Evolutionary conservation across 1,140 invertebrate genomes (phyloP).

Genomic region (Pantala flavescens): DNA sequence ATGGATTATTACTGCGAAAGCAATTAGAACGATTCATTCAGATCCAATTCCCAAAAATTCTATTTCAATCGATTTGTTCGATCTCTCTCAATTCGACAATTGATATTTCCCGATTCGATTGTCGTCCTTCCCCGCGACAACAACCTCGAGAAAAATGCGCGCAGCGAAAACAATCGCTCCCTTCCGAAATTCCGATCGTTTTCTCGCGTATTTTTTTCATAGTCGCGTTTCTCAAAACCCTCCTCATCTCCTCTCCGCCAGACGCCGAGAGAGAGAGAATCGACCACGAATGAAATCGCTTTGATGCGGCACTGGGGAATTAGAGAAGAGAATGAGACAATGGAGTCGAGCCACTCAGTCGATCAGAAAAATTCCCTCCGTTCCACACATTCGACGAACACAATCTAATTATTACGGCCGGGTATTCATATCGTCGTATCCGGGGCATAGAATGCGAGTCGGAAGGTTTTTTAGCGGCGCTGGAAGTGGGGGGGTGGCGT

Average conservation of each 20-base stretch:
- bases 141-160: background rate
- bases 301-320: background rate
- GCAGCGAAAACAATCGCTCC: background rate
- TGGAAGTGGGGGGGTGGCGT: slow-evolving; percentile 16
- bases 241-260: background rate
- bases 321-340: background rate
- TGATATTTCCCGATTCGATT: no score
- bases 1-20: no score
- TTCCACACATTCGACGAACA: background rate
- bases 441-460: background rate
- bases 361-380: slow-evolving; percentile 1
- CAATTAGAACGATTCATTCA: no score
- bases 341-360: background rate
- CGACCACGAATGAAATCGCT: slow-evolving; percentile 4
- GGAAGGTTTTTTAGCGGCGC: no score
- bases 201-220: no score
- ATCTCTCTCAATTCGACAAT: no score
- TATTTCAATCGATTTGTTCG: no score
- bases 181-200: background rate
- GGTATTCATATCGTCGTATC: background rate
- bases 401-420: background rate
- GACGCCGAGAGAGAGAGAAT: background rate
- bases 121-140: no score
- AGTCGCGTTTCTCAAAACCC: no score
- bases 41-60: no score